phyloP scores from a whole-genome alignment of 2,113 vertebrate species.

The Embiotoca jacksoni region DNA sequence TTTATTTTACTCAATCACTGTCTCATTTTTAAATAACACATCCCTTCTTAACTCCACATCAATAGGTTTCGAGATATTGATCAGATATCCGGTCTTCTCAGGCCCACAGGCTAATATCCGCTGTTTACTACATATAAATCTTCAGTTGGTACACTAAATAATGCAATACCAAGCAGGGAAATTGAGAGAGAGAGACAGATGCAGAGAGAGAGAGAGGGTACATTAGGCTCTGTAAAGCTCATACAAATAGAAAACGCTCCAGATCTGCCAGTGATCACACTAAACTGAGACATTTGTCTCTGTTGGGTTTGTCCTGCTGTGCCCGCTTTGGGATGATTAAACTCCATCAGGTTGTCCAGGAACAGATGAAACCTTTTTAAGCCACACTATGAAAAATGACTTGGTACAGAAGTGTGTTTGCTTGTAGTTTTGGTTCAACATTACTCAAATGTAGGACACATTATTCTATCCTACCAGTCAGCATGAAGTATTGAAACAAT shows the following conservation, averaged over 20 bases:
- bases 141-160: slow-evolving; percentile 51
- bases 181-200: slow-evolving; percentile 35
- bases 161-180: slow-evolving; percentile 43
- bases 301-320: slow-evolving; percentile 66
- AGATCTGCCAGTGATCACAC: slow-evolving; percentile 75
- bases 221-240: slow-evolving; percentile 27
- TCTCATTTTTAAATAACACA: slow-evolving; percentile 58
- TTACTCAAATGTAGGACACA: slow-evolving; percentile 67
- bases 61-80: slow-evolving; percentile 58
- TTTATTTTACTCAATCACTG: slow-evolving; percentile 20
- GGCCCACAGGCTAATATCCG: slow-evolving; percentile 63
- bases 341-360: slow-evolving; percentile 72
- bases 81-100: slow-evolving; percentile 42
- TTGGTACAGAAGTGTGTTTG: slow-evolving; percentile 63
- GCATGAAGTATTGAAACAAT: slow-evolving; percentile 56
- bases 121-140: slow-evolving; percentile 63
- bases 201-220: slow-evolving; percentile 1
- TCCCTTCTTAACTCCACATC: slow-evolving; percentile 37
- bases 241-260: slow-evolving; percentile 56
- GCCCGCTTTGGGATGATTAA: slow-evolving; percentile 73
- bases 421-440: slow-evolving; percentile 64
- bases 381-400: slow-evolving; percentile 70
- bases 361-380: slow-evolving; percentile 73
- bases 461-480: slow-evolving; percentile 46
- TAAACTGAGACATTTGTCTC: slow-evolving; percentile 84